A percentile compares a stretch with the other conserved stretches of the same genome.
These are phyloP conservation scores for human (Homo sapiens) DNA, from an alignment of 2,113 vertebrate species.

Conservation along the genomic window GRCh38 chr4:80762501-80763000, in stretches of 20 bases:
- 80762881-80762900: neutral
- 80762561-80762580: neutral
- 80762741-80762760: neutral
- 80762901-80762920: neutral
- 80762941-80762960: neutral
- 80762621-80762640: neutral
- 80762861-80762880: neutral
- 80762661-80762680: neutral
- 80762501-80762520: neutral
- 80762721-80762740: neutral
- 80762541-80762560: neutral
- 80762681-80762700: neutral
- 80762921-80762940: neutral
- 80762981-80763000: neutral
- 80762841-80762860: neutral
- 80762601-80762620: neutral
- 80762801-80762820: rapidly evolving
- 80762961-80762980: neutral
- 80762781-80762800: neutral
- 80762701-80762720: neutral
- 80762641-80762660: neutral
- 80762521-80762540: neutral
- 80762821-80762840: neutral
- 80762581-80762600: neutral
- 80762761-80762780: neutral